These are phyloP conservation scores for Chaetodon auriga DNA, from an alignment of 2,113 vertebrate genomes.

Conservation along the genomic window DNA sequence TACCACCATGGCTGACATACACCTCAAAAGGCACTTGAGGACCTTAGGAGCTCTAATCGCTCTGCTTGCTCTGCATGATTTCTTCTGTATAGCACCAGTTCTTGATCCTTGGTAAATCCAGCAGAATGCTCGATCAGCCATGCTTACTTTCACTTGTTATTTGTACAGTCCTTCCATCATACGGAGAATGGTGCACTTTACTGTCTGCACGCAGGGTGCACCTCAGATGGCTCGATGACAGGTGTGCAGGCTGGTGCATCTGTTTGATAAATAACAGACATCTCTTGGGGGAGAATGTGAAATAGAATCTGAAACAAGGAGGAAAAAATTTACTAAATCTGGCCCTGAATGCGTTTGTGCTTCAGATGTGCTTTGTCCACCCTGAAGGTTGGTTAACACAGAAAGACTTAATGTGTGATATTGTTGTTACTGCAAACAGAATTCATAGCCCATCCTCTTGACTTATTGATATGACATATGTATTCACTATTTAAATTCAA, in stretches of 20 bases:
- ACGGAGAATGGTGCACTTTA: slow-evolving; percentile 2
- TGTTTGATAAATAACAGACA: slow-evolving; percentile 43
- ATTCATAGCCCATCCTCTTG: background rate
- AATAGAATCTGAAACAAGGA: slow-evolving; percentile 26
- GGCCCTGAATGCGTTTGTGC: background rate
- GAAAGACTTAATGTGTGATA: background rate
- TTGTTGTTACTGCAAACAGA: background rate
- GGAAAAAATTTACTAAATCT: background rate
- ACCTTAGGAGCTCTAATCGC: background rate
- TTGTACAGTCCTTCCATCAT: background rate
- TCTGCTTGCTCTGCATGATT: background rate
- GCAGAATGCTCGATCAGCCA: background rate
- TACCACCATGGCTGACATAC: background rate
- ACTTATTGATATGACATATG: background rate
- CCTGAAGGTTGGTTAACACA: background rate
- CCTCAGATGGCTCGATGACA: slow-evolving; percentile 4
- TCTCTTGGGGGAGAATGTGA: slow-evolving; percentile 34
- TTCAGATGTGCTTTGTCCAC: background rate
- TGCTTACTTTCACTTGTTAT: background rate
- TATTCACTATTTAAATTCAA: background rate
- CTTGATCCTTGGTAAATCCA: background rate
- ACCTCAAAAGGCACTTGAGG: background rate
- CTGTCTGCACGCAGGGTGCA: background rate
- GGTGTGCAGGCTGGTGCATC: slow-evolving; percentile 20
- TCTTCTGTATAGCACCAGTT: background rate